Conservation (phyloP, 2,113 vertebrate species). For the Crotophaga sulcirostris region DNA sequence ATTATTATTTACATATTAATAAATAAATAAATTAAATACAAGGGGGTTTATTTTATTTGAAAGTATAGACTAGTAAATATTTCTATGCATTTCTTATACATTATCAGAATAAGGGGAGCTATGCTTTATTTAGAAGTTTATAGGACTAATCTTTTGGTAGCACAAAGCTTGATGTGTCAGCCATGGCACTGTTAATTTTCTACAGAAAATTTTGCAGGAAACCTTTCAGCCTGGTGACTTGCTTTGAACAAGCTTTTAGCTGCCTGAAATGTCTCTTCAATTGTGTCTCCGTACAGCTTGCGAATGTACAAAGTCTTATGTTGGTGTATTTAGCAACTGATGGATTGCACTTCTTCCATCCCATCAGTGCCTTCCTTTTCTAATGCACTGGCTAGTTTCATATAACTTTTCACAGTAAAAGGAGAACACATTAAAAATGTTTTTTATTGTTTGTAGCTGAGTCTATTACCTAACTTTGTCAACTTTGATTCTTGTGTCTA, state of each 20-base stretch:
- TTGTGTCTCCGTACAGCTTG: not conserved
- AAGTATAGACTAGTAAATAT: not conserved
- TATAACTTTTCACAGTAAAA: not conserved
- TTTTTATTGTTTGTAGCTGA: not conserved
- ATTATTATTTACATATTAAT: too few relatives aligned
- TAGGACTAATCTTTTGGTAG: not conserved
- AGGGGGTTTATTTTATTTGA: not conserved
- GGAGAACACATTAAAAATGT: not conserved
- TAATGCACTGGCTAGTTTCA: not conserved
- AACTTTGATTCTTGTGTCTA: not conserved
- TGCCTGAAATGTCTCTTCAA: not conserved
- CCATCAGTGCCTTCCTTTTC: not conserved
- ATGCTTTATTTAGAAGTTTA: not conserved
- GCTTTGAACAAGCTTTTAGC: not conserved
- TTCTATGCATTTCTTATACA: not conserved
- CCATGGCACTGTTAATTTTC: not conserved
- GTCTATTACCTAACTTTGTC: not conserved
- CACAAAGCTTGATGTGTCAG: not conserved
- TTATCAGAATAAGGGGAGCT: not conserved
- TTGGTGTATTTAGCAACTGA: not conserved
- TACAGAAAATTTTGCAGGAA: not conserved
- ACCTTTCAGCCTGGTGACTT: not conserved
- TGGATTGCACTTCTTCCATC: not conserved
- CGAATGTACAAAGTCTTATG: not conserved
- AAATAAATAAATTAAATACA: not conserved